Base-by-base conservation (phyloP, 2,113 vertebrate genomes). In the Lamprotornis superbus region DNA sequence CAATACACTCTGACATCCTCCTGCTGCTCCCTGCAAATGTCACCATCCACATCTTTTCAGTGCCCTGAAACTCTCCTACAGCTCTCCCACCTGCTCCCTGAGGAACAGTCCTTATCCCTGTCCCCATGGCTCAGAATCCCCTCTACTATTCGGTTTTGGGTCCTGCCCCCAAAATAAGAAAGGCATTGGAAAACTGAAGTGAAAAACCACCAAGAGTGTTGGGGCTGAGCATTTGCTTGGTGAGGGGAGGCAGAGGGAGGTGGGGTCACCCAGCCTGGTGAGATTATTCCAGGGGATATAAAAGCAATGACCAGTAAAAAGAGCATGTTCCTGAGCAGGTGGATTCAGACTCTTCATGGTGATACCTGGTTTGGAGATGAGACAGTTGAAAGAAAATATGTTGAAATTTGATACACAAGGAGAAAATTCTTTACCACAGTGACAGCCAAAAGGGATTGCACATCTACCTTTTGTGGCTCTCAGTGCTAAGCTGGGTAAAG, bases 71-170 rank as follows among this genome's bases (percentile, higher is more conserved):
- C 30, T 13, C 44, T 55, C 33, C 56, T n/a, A 7, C 18, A 52
- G 11, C 55, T 83, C 39, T 92, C 16, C 23, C 57, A 39, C 11
- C 20, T 73, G 10, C 20, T 59, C 46, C 64, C 52, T 18, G 5
- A 39, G 39, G 39, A 83, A 22, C 50, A 74, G 12, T 46, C 23
- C 12, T 70, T n/a, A 59, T 27, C 25, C 19, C 20, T 70, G 21
- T 35, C 7, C 28, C 33, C 33, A 2, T 7, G 59, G 53, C 67
- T 73, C 82, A 65, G 30, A 20, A 25, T 65, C 61, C 49, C 8
- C 4, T 40, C 8, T 35, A 0, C 0, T 47, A 7, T 15, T 40
- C 21, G 18, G 7, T 49, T 86, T 61, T n/a, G 15, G 12, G 22
- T 4, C 4, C 46, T 21, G 4, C 3, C 15, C 50, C 15, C 15